Base-by-base conservation (phyloP, 2,797 vertebrate species). In the Cottoperca gobio region DNA sequence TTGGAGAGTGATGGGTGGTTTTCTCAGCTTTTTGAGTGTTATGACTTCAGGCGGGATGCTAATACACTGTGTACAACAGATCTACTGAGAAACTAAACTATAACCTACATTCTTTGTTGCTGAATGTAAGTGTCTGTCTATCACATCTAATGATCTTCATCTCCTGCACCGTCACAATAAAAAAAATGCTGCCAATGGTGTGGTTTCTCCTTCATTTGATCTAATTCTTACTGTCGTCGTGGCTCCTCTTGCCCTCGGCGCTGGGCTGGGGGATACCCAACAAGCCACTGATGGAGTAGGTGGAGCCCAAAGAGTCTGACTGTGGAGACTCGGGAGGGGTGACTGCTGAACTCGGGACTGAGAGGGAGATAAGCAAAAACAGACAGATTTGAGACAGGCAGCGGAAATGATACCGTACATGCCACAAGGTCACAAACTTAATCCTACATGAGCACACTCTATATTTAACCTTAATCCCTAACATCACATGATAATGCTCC, bases 211-310 rank as follows among this genome's bases (percentile, higher is more conserved):
- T 54, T 35, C 13, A 19, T 61, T 28, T 67, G 58, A 68, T 74
- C 5, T 59, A 23, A 75, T 46, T 90, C 97, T 96, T 93, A 98
- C 97, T 96, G 93, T 97, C 96, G 10, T 97, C 95, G n/a, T 96
- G 95, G 82, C 94, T 97, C 87, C 96, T 95, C 94, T 97, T 98
- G 89, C 93, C 93, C 42, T 97, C 96, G 0, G 81, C 42, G 40
- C 89, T 91, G 31, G 95, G 90, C 73, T 95, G 96, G 12, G 95
- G 94, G 24, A 97, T 97, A 2, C 97, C 96, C 88, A 98, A 92
- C 79, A 98, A 89, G 35, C 97, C 97, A 0, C 93, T 98, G 91
- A 98, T 98, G 88, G 97, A 97, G 89, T 98, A 98, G 75, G 97
- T 96, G 78, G 96, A 97, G 69, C 96, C 97, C 84, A 97, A 84